phyloP scores from a whole-genome alignment of 2,113 vertebrate genomes.

The Todiramphus chloris region DNA sequence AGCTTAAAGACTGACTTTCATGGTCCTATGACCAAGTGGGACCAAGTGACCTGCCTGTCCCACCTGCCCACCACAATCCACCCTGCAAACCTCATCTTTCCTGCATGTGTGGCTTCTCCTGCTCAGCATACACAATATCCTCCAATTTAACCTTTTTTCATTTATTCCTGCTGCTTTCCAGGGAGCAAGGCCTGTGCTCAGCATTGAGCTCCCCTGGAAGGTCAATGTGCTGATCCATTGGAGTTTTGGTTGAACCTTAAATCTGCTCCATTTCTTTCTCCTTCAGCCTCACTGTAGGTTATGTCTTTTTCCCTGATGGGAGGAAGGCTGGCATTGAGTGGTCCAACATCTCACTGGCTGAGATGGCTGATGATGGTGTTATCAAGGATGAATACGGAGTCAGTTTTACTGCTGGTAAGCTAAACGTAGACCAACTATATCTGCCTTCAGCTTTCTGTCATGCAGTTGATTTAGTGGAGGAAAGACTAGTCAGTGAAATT shows the following conservation, averaged over 20 bases:
- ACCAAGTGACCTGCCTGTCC: background rate
- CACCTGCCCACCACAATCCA: background rate
- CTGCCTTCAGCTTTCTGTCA: background rate
- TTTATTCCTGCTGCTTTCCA: background rate
- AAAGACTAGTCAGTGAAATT: background rate
- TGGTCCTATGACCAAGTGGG: background rate
- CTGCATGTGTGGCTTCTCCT: background rate
- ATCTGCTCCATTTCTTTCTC: background rate
- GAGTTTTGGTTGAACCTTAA: background rate
- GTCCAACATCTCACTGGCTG: conserved; percentile 43
- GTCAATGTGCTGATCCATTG: background rate
- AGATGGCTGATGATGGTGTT: conserved; percentile 44
- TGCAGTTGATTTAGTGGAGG: background rate
- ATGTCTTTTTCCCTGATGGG: conserved; percentile 55
- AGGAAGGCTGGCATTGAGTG: conserved; percentile 61
- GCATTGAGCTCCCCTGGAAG: background rate
- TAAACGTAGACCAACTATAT: rapidly evolving
- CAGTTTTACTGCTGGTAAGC: conserved; percentile 52
- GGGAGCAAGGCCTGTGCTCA: background rate
- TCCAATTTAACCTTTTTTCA: background rate
- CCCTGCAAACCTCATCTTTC: background rate
- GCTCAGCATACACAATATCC: background rate
- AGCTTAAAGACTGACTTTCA: background rate
- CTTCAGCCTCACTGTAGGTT: conserved; percentile 55
- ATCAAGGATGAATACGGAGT: conserved; percentile 41